Conservation (phyloP, 2,797 vertebrate species). For the Avahi laniger region DNA sequence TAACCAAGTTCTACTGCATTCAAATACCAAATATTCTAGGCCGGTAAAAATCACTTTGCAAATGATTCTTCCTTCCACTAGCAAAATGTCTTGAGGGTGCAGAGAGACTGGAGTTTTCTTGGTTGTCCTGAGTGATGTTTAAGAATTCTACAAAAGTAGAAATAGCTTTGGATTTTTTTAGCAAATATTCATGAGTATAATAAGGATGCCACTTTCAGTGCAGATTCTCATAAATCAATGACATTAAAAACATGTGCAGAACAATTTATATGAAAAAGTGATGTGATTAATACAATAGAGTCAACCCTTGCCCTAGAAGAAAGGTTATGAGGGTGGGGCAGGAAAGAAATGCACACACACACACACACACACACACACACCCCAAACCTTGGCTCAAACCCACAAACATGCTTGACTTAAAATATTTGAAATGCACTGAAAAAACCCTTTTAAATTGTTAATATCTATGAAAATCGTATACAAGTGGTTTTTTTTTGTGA, state of each 20-base stretch:
- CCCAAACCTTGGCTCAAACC: neutral
- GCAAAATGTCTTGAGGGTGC: neutral
- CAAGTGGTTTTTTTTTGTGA: neutral
- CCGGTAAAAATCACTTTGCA: constrained; percentile 34
- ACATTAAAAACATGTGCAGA: constrained; percentile 71
- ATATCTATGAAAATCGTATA: neutral
- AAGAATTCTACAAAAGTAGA: constrained; percentile 56
- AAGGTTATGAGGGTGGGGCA: neutral
- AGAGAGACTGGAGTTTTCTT: neutral
- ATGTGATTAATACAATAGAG: constrained; percentile 65
- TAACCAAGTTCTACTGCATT: constrained; percentile 53
- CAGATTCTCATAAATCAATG: constrained; percentile 74
- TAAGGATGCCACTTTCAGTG: constrained; percentile 57
- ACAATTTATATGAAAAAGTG: constrained; percentile 74
- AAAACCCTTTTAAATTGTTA: constrained; percentile 36
- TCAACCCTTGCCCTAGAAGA: constrained; percentile 46
- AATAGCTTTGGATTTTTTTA: constrained; percentile 65
- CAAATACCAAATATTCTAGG: constrained; percentile 45
- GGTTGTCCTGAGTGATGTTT: constrained; percentile 50
- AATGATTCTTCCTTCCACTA: constrained; percentile 21
- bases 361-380: neutral
- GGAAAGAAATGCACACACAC: neutral
- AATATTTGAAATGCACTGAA: neutral
- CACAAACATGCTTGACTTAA: neutral
- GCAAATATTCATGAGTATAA: constrained; percentile 56